These are phyloP conservation scores for Aphelenchoides bicaudatus DNA, from an alignment of 2,888 invertebrate genomes.

Conservation along the genomic window DNA sequence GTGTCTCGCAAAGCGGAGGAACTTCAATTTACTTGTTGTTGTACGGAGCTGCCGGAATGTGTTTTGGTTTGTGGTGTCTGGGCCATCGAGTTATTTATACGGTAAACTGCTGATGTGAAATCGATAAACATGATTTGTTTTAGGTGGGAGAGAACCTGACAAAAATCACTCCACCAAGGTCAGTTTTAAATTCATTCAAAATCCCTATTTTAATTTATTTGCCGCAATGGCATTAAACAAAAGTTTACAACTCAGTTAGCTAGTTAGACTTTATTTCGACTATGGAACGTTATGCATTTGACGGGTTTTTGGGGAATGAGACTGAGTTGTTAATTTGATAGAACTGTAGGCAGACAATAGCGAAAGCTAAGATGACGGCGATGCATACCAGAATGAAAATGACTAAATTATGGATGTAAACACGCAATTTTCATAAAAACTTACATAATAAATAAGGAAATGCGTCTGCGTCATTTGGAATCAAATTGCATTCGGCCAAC, in stretches of 20 bases:
- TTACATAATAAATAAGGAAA: neutral
- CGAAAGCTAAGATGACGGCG: neutral
- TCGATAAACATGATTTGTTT: conserved; percentile 22
- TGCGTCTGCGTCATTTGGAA: neutral
- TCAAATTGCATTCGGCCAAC: neutral
- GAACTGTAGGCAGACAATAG: neutral
- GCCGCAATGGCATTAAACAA: neutral
- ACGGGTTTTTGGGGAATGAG: too few species aligned
- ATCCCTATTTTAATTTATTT: conserved; percentile 7
- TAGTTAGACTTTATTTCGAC: too few species aligned
- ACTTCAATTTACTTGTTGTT: conserved; percentile 70
- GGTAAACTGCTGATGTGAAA: conserved; percentile 51
- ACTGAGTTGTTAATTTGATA: conserved; percentile 11
- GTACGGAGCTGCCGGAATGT: conserved; percentile 92
- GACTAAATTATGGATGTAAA: neutral
- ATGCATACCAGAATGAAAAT: neutral
- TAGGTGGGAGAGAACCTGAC: conserved; percentile 86
- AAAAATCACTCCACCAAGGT: conserved; percentile 93
- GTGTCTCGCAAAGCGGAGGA: conserved; percentile 67
- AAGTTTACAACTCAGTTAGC: too few species aligned
- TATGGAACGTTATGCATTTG: too few species aligned
- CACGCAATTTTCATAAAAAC: neutral
- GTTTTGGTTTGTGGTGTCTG: conserved; percentile 90
- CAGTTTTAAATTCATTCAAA: too few species aligned
- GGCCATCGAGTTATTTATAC: conserved; percentile 93